Evolutionary conservation across 2,113 vertebrate genomes (phyloP).

Genomic region (Fregata magnificens): DNA sequence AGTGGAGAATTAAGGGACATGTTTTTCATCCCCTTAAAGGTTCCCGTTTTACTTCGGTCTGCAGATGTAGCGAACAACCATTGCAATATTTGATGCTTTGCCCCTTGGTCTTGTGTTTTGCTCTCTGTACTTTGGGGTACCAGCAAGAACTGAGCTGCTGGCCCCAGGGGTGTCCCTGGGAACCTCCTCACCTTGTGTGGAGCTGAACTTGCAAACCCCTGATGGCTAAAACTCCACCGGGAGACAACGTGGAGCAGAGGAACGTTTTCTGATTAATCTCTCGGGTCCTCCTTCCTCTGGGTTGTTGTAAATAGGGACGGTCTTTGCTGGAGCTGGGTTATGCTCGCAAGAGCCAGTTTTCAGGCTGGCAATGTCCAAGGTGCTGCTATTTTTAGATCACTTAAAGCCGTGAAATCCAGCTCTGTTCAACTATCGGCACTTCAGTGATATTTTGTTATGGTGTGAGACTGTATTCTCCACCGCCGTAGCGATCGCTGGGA

Average conservation of each 20-base stretch:
- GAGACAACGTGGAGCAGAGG: neutral
- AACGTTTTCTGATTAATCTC: neutral
- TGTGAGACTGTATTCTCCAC: neutral
- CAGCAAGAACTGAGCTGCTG: too few species aligned
- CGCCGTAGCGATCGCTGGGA: neutral
- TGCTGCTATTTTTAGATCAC: neutral
- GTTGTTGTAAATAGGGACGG: fast-evolving
- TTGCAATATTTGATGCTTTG: neutral
- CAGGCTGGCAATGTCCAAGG: neutral
- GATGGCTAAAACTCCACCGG: neutral
- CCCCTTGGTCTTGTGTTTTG: neutral
- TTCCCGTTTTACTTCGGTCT: fast-evolving
- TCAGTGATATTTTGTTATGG: neutral
- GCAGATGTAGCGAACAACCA: fast-evolving
- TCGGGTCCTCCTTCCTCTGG: neutral
- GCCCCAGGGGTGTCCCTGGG: neutral
- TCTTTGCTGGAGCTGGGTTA: neutral
- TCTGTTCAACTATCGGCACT: neutral
- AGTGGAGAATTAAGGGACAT: neutral
- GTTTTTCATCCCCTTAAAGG: neutral
- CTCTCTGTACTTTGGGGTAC: too few species aligned
- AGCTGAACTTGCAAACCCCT: neutral
- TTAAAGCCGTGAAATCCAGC: neutral
- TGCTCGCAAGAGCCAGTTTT: fast-evolving
- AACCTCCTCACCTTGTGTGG: neutral